A percentile compares a stretch with the other conserved stretches of the same genome.
phyloP scores from a whole-genome alignment of 2,797 vertebrate genomes.

The Malacoraja senta region DNA sequence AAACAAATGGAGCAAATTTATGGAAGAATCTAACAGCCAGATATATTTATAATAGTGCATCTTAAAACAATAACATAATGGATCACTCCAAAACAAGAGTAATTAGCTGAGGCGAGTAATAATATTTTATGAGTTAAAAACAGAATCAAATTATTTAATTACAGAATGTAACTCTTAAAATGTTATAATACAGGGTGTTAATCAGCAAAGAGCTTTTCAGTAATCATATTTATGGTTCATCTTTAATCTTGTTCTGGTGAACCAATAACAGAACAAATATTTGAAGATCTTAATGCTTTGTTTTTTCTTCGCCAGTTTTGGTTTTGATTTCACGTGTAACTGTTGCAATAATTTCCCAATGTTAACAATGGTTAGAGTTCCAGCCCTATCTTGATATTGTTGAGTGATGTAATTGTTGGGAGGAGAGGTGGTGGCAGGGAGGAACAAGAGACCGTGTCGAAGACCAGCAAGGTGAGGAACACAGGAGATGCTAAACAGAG shows the following conservation, averaged over 20 bases:
- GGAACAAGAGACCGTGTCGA: not conserved
- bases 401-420: not conserved
- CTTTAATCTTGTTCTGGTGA: not conserved
- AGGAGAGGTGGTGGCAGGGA: not conserved
- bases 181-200: not conserved
- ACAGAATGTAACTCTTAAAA: not conserved
- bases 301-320: not conserved
- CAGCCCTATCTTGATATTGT: not conserved
- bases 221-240: not conserved
- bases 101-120: not conserved
- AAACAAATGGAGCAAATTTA: not conserved
- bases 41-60: not conserved
- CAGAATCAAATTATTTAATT: conserved; percentile 11
- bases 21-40: not conserved
- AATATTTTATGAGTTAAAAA: not conserved
- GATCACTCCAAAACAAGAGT: not conserved
- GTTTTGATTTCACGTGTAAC: not conserved
- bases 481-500: not conserved
- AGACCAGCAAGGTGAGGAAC: not conserved
- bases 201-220: not conserved
- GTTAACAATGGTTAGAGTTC: not conserved
- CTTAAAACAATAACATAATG: not conserved
- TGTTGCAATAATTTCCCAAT: not conserved
- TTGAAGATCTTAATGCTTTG: not conserved
- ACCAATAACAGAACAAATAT: not conserved